Evolutionary conservation across 2,113 vertebrate species (phyloP).

Genomic region (Orycteropus afer): DNA sequence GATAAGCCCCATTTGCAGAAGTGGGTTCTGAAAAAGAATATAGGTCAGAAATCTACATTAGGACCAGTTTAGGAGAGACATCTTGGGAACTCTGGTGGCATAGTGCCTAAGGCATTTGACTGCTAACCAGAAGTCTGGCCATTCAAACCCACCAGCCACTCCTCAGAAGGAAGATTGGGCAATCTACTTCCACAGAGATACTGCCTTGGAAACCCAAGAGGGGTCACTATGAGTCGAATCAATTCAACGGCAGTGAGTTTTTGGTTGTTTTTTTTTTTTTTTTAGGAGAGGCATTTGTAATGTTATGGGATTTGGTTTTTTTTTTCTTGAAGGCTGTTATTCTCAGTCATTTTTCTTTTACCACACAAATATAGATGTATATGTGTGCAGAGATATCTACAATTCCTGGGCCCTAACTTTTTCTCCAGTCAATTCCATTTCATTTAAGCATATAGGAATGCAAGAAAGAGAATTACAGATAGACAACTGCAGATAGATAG

Average conservation of each 20-base stretch:
- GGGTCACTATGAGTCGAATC: no score
- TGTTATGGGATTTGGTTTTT: not conserved
- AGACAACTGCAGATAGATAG: conserved; percentile 13
- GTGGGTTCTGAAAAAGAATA: not conserved
- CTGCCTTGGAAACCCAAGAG: no score
- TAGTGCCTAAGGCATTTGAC: no score
- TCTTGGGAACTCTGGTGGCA: no score
- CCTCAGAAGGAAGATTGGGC: no score
- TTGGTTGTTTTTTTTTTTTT: no score
- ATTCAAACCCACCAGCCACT: no score
- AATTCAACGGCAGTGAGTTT: no score
- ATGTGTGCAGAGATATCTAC: not conserved
- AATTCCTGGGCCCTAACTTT: not conserved
- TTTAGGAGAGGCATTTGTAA: not conserved
- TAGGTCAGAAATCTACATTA: not conserved
- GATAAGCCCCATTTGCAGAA: not conserved
- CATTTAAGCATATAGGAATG: not conserved
- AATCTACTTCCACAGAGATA: no score
- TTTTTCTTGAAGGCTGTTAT: not conserved
- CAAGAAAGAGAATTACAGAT: not conserved
- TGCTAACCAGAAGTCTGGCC: no score
- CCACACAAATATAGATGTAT: not conserved
- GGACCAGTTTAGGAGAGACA: not conserved
- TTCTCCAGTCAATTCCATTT: conserved; percentile 29
- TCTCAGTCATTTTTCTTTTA: conserved; percentile 25